Evolutionary conservation across 2,888 invertebrate genomes (phyloP).

Genomic region (Glaucopsyche alexis): DNA sequence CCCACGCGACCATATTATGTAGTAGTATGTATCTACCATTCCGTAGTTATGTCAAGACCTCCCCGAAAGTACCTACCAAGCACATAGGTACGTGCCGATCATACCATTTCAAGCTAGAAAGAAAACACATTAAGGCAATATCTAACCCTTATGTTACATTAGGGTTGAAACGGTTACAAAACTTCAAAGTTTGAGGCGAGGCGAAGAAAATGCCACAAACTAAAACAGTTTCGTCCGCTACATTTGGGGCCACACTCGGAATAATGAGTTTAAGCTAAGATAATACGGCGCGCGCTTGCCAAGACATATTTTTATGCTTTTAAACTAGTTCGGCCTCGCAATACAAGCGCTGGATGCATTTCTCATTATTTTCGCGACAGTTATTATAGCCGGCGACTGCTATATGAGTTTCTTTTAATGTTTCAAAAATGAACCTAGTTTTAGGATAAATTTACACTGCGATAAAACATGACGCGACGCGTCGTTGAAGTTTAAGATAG

Average conservation of each 20-base stretch:
- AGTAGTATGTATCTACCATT: too few relatives aligned
- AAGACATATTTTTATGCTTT: conserved; percentile 26
- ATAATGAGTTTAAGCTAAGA: conserved; percentile 25
- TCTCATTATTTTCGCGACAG: conserved; percentile 13
- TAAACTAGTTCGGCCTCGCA: conserved; percentile 18
- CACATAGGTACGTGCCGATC: too few relatives aligned
- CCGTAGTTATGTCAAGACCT: too few relatives aligned
- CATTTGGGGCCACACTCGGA: not conserved
- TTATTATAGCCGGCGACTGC: conserved; percentile 6
- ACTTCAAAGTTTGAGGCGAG: too few relatives aligned
- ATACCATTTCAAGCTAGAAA: too few relatives aligned
- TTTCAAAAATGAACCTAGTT: conserved; percentile 9
- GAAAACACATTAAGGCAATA: too few relatives aligned
- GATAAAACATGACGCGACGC: too few relatives aligned
- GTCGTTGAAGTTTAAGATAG: too few relatives aligned
- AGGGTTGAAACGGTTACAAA: too few relatives aligned
- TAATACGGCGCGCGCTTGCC: conserved; percentile 19
- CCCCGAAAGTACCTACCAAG: too few relatives aligned
- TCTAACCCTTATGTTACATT: too few relatives aligned
- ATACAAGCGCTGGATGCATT: conserved; percentile 2
- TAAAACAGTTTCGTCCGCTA: not conserved
- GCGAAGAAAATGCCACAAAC: not conserved
- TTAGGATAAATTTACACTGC: not conserved
- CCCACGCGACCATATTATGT: too few relatives aligned
- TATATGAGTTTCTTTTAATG: conserved; percentile 17